Evolutionary conservation across 2,888 invertebrate species (phyloP), one percentile per base, ranked within the genome.

Genomic region (Chloroclystis v-ata): DNA sequence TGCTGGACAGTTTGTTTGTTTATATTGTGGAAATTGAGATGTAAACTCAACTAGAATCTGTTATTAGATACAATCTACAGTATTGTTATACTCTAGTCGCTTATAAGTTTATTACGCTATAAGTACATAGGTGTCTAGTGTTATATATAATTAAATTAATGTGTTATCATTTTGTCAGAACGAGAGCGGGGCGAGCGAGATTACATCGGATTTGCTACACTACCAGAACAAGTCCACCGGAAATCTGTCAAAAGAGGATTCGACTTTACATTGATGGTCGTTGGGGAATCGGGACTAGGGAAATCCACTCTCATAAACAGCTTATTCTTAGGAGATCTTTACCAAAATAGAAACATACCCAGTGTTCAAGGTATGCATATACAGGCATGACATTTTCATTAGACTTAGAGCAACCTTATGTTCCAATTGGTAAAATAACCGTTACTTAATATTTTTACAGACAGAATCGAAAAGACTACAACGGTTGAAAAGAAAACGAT

Each of bases 201-300:
- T 75, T 96, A 96, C 83, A 96, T 98, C 67, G 98, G 97, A 49
- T 97, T 98, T 78, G 97, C 97, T 57, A 97, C 97, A 46, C 89
- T 98, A 52, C 97, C 97, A 13, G 97, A 97, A 78, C 97, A 98
- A 85, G 96, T 98, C 44, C 97, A 98, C 84, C 91, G 97, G 60
- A 98, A 98, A 86, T 97, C 97, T 0, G 97, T 97, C 42, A 98
- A 98, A 84, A 91, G 96, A 65, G 97, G 97, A 44, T 98, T 98
- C 81, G 97, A 98, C 80, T 98, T 98, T 82, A 98, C 97, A 0
- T 87, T 98, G 57, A 97, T 98, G 97, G 97, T 98, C 11, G 95
- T 97, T 25, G 98, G 97, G 24, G 97, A 98, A 82, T 94, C 94
- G 0, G 97, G 98, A 0, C 89, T 98, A 39, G 98, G 98, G 47